These are phyloP conservation scores for Chironomus tepperi DNA, from an alignment of 1,140 invertebrate species.

Conservation along the genomic window DNA sequence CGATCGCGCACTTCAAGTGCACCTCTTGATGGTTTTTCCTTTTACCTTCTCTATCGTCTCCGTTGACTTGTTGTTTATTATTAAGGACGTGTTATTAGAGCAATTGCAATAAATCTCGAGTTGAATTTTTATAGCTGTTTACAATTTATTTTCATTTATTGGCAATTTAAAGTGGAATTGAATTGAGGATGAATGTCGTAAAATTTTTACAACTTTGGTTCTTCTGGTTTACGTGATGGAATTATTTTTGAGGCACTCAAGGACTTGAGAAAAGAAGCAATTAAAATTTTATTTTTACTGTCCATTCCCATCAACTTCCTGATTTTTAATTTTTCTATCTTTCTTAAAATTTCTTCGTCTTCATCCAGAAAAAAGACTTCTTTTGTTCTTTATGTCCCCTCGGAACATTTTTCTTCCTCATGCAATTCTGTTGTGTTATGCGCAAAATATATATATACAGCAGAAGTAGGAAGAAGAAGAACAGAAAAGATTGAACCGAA, in stretches of 20 bases:
- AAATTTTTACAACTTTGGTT: too few relatives aligned
- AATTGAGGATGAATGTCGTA: too few relatives aligned
- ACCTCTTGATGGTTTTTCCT: background rate
- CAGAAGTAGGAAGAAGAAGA: background rate
- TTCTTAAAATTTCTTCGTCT: background rate
- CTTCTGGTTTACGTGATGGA: too few relatives aligned
- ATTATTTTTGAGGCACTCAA: too few relatives aligned
- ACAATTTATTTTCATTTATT: too few relatives aligned
- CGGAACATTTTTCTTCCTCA: background rate
- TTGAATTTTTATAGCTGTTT: too few relatives aligned
- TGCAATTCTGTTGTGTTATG: background rate
- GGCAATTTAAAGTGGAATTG: too few relatives aligned
- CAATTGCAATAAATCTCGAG: too few relatives aligned
- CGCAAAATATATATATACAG: background rate
- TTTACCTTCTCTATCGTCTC: background rate
- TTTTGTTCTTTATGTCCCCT: background rate
- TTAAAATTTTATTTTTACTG: background rate
- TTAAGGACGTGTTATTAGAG: too few relatives aligned
- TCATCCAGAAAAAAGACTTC: background rate
- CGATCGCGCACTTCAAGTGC: conserved; percentile 2
- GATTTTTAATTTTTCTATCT: too few relatives aligned
- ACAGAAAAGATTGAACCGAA: background rate
- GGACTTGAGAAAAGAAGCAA: background rate
- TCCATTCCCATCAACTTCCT: background rate
- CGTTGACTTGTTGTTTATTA: background rate